These are phyloP conservation scores for Threskiornis aethiopicus DNA, from an alignment of 2,797 vertebrate genomes.

Conservation along the genomic window DNA sequence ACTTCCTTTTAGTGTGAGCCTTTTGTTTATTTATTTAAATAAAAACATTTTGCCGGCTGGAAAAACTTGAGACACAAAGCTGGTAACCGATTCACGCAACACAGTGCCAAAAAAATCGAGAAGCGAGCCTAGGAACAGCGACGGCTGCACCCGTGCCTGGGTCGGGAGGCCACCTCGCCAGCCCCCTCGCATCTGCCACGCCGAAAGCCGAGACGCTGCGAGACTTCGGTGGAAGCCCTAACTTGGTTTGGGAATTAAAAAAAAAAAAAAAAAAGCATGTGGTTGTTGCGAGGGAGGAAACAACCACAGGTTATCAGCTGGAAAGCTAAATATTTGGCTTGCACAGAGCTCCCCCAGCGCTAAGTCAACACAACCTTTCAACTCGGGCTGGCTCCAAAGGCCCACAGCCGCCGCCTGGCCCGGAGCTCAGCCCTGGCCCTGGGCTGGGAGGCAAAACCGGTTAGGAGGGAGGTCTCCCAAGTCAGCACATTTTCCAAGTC, in stretches of 20 bases:
- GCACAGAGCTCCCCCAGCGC: not conserved
- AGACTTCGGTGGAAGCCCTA: not conserved
- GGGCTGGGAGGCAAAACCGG: not conserved
- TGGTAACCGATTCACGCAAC: not conserved
- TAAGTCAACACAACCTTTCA: slow-evolving; percentile 66
- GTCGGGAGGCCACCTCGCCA: not conserved
- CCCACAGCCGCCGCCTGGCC: slow-evolving; percentile 5
- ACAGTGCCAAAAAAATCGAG: not conserved
- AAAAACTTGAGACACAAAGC: not conserved
- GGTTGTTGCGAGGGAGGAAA: not conserved
- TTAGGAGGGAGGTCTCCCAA: not conserved
- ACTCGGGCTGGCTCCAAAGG: not conserved
- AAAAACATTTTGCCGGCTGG: not conserved
- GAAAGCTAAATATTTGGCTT: slow-evolving; percentile 66
- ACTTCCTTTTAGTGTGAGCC: not conserved
- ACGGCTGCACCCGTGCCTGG: not conserved
- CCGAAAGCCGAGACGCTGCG: not conserved
- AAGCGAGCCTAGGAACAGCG: accelerated
- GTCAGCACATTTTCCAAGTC: slow-evolving; percentile 1
- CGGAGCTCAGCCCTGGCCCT: not conserved
- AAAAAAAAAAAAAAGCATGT: not conserved
- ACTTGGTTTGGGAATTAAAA: not conserved
- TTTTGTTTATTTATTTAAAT: not conserved
- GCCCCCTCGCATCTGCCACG: not conserved
- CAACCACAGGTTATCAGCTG: slow-evolving; percentile 27